Percentiles rank a stretch among this genome's conserved stretches.
Conservation (phyloP, 30 jellyfish, hydroid and myxozoan genomes). For the Rhopilema esculentum region DNA sequence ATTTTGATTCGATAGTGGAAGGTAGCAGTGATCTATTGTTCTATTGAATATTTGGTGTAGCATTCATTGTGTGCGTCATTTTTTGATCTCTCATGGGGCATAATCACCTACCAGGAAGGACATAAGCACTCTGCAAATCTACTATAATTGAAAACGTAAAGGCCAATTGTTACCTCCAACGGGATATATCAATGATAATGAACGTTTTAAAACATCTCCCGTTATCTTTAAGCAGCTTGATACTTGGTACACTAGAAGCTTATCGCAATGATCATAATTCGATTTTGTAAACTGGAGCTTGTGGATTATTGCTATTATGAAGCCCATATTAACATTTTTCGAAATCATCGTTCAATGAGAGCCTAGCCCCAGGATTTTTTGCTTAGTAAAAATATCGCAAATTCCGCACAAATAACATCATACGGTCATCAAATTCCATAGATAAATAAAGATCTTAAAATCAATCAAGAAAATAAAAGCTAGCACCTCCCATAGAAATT, state of each 20-base stretch:
- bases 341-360: background rate
- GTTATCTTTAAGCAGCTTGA: conserved; percentile 23
- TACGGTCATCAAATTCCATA: background rate
- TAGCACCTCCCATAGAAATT: background rate
- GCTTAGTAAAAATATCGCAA: background rate
- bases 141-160: background rate
- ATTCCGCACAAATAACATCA: background rate
- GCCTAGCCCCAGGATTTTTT: background rate
- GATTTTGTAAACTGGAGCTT: background rate
- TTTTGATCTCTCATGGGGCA: background rate
- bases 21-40: background rate
- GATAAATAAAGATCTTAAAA: background rate
- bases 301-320: background rate
- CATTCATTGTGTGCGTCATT: background rate
- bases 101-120: background rate
- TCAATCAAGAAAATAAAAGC: background rate
- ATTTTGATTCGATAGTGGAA: too few relatives aligned
- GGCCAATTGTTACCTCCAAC: background rate
- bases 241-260: background rate
- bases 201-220: background rate
- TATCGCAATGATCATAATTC: conserved; percentile 10
- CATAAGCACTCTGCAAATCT: background rate
- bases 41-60: background rate
- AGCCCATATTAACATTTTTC: background rate
- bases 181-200: background rate